These are phyloP conservation scores for Alloplasta piceator DNA, from an alignment of 2,888 invertebrate species.

Conservation along the genomic window DNA sequence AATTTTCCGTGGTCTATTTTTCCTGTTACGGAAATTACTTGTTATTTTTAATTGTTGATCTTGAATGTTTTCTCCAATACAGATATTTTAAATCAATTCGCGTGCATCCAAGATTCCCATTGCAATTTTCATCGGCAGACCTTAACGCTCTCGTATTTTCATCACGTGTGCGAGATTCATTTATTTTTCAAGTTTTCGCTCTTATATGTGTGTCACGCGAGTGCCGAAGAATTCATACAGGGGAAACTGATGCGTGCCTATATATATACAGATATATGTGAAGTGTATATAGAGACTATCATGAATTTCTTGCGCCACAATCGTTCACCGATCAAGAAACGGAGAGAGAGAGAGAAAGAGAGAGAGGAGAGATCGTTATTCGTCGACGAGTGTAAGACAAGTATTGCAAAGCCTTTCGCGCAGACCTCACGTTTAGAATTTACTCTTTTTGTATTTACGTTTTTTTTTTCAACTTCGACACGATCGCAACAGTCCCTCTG, in stretches of 20 bases:
- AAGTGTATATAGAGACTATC: neutral
- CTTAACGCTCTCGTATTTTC: constrained; percentile 28
- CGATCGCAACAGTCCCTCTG: neutral
- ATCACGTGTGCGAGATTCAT: constrained; percentile 26
- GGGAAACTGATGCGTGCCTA: constrained; percentile 37
- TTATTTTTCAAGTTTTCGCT: constrained; percentile 41
- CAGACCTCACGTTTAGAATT: constrained; percentile 15
- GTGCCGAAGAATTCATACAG: constrained; percentile 40
- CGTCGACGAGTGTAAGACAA: constrained; percentile 53
- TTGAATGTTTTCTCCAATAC: no score
- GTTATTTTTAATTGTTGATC: no score
- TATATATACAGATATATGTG: neutral
- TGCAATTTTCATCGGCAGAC: no score
- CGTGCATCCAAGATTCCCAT: no score
- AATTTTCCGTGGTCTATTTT: no score
- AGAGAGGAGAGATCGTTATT: constrained; percentile 64
- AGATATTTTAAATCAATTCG: no score
- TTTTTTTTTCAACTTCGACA: constrained; percentile 13
- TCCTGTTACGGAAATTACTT: no score
- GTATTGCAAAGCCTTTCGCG: constrained; percentile 45
- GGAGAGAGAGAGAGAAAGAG: constrained; percentile 14
- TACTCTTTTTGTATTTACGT: constrained; percentile 1
- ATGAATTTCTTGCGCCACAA: constrained; percentile 57
- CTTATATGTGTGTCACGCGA: constrained; percentile 54
- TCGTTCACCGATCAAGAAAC: constrained; percentile 52